These are phyloP conservation scores for Thermophis baileyi DNA, from an alignment of 2,113 vertebrate genomes.

Conservation along the genomic window DNA sequence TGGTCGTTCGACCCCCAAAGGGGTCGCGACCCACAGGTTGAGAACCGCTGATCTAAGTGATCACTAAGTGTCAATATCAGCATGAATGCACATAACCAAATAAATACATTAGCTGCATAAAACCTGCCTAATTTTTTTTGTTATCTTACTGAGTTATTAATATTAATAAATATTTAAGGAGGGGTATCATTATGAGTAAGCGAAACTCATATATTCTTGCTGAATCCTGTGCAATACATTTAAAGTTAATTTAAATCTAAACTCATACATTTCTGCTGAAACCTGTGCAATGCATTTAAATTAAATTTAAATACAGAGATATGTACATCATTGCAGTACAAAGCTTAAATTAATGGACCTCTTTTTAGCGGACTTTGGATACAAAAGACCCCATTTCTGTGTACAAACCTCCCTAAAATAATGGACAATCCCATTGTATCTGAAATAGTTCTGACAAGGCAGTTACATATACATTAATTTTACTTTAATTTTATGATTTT, in stretches of 20 bases:
- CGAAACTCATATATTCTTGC: background rate
- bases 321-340: background rate
- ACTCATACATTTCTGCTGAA: background rate
- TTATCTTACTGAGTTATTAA: background rate
- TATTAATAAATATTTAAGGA: background rate
- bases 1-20: too few species aligned
- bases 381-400: background rate
- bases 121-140: background rate
- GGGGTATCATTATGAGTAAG: background rate
- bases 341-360: background rate
- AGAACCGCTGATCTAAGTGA: background rate
- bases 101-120: background rate
- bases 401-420: background rate
- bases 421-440: background rate
- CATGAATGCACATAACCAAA: background rate
- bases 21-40: too few species aligned
- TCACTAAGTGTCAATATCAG: background rate
- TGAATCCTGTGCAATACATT: background rate
- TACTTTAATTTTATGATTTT: background rate
- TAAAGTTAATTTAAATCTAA: background rate
- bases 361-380: background rate
- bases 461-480: background rate
- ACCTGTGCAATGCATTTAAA: background rate
- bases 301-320: background rate
- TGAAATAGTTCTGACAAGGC: background rate